Evolutionary conservation across 2,888 invertebrate species (phyloP), one percentile per base, ranked within the genome.

Genomic region (Theristus sp.): DNA sequence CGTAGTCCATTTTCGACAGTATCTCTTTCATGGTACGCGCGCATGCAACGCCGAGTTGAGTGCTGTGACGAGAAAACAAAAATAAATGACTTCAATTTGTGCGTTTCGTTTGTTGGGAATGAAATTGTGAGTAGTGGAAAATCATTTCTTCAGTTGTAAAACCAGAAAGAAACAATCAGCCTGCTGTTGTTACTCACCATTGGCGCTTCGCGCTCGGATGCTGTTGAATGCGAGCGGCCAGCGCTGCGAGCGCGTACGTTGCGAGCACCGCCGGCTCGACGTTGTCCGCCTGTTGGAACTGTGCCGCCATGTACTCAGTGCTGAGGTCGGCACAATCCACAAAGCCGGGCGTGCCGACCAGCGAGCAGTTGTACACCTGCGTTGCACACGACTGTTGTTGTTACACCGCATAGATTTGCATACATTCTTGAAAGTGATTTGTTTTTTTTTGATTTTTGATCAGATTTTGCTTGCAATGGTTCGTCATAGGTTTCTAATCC

Each of bases 211-310:
- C 2, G 13, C 10, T n/a, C 27, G 20, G 28, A 27, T 27, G 26
- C 56, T 2, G 31, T 22, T n/a, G 2, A 17, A 20, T 26, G 13
- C n/a, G n/a, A n/a, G n/a, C n/a, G n/a, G n/a, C n/a, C n/a, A 70
- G 64, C n/a, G 66, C 66, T 1, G 69, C 70, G 30, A 69, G 66
- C 1, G 70, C 69, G 58, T 72, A 71, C 1, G 70, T 67, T 64
- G 70, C 65, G 56, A 67, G 60, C 17, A 71, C 67, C n/a, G 66
- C 66, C 1, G 65, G 63, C n/a, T 70, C 69, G 1, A 68, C 66
- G 24, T 65, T 65, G 56, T 66, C 61, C 1, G 66, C 65, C 58
- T 66, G 64, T 3, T 52, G 38, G 27, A 59, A 65, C 24, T 47
- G 13, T 1, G 47, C 22, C 1, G 31, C 49, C 60, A 65, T 54